These are phyloP conservation scores for Mactra quadrangularis DNA, from an alignment of 1,140 invertebrate species.

Conservation along the genomic window DNA sequence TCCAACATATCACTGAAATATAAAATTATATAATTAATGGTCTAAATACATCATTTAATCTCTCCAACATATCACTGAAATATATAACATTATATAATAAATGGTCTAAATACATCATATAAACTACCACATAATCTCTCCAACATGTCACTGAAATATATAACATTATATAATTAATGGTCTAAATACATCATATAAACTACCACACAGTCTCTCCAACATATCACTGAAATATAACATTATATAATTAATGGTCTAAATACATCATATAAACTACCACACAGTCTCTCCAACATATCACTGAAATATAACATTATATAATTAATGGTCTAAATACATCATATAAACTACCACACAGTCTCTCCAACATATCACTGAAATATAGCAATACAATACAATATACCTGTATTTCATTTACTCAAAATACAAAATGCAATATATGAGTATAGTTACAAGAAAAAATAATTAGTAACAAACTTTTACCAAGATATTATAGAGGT, in stretches of 20 bases:
- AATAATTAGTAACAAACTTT: no score
- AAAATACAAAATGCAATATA: no score
- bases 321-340: slow-evolving; percentile 97
- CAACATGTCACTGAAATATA: slow-evolving; percentile 86
- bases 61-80: slow-evolving; percentile 88
- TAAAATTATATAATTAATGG: no score
- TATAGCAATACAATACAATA: no score
- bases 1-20: slow-evolving; percentile 88
- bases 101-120: slow-evolving; percentile 97
- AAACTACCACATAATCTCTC: slow-evolving; percentile 94
- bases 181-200: no score
- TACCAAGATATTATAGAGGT: no score
- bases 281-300: slow-evolving; percentile 91
- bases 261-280: slow-evolving; percentile 95
- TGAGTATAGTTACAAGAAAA: no score
- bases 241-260: slow-evolving; percentile 98
- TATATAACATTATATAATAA: slow-evolving; percentile 94
- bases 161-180: no score
- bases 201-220: no score
- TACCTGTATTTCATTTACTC: no score
- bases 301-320: no score
- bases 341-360: slow-evolving; percentile 94
- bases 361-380: slow-evolving; percentile 89
- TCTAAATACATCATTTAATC: slow-evolving; percentile 96
- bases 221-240: no score